Percentiles rank a stretch among this genome's conserved stretches.
Conservation (phyloP, 2,113 vertebrate genomes). For the Emberiza fucata region DNA sequence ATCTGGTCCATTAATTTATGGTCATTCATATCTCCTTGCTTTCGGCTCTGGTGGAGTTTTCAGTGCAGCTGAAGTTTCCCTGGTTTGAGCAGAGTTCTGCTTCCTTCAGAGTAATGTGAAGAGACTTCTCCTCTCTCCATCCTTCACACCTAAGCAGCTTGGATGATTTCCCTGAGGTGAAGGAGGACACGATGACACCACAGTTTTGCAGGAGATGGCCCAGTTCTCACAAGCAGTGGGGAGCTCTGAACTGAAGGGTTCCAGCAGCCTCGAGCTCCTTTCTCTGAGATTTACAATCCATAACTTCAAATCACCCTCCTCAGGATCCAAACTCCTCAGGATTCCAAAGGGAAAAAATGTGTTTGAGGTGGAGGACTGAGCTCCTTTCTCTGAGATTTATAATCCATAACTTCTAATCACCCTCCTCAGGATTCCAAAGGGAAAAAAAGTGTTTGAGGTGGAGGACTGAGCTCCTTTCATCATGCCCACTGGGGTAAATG, state of each 20-base stretch:
- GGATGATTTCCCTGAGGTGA: slow-evolving; percentile 1
- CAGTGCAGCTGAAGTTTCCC: background rate
- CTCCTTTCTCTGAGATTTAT: background rate
- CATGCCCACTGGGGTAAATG: background rate
- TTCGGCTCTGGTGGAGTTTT: slow-evolving; percentile 7
- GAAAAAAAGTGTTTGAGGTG: background rate
- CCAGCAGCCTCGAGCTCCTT: background rate
- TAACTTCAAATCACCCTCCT: background rate
- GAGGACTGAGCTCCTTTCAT: background rate
- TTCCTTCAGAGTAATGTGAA: background rate
- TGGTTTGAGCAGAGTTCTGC: background rate
- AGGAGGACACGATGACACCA: background rate
- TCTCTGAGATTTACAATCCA: background rate
- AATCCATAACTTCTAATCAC: background rate
- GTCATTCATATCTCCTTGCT: slow-evolving; percentile 9
- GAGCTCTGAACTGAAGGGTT: background rate
- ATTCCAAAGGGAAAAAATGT: background rate
- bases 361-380: background rate
- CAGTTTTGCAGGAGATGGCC: background rate
- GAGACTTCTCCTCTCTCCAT: background rate
- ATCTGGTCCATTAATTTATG: slow-evolving; percentile 63
- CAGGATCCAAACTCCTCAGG: background rate
- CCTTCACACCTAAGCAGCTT: slow-evolving; percentile 35
- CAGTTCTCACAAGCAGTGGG: background rate
- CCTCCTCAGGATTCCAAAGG: background rate